These are phyloP conservation scores for Epinephelus cyanopodus DNA, from an alignment of 2,113 vertebrate species.

Conservation along the genomic window DNA sequence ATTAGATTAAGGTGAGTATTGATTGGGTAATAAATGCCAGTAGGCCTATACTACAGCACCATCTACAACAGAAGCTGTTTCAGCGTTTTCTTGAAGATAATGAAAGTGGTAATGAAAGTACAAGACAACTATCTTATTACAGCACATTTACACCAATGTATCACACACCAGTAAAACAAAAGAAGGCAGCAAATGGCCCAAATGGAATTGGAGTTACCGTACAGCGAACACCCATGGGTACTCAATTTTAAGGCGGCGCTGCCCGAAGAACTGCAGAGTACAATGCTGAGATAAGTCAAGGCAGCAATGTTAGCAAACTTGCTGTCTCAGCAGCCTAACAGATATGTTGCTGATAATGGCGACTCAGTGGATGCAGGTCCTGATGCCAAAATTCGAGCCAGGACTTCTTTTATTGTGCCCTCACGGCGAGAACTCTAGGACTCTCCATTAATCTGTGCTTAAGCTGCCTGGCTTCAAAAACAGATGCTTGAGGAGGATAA, in stretches of 20 bases:
- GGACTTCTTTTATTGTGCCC: constrained; percentile 69
- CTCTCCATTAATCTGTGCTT: constrained; percentile 81
- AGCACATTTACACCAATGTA: constrained; percentile 47
- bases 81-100: constrained; percentile 63
- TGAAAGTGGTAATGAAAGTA: constrained; percentile 64
- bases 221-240: background rate
- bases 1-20: constrained; percentile 81
- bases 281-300: constrained; percentile 47
- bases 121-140: constrained; percentile 60
- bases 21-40: constrained; percentile 77
- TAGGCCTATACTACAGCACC: constrained; percentile 41
- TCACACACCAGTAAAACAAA: constrained; percentile 50
- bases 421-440: constrained; percentile 69
- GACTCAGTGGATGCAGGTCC: constrained; percentile 39
- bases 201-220: constrained; percentile 4
- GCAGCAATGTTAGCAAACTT: constrained; percentile 32
- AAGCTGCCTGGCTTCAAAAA: constrained; percentile 78
- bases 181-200: constrained; percentile 22
- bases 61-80: constrained; percentile 63
- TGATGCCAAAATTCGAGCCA: constrained; percentile 57
- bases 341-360: constrained; percentile 68
- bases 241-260: constrained; percentile 11
- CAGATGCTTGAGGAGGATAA: constrained; percentile 83
- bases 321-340: constrained; percentile 64
- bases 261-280: constrained; percentile 15